A percentile compares a stretch with the other conserved stretches of the same genome.
Evolutionary conservation across 2,113 vertebrate genomes (phyloP).

Genomic region (Sminthopsis crassicaudata): DNA sequence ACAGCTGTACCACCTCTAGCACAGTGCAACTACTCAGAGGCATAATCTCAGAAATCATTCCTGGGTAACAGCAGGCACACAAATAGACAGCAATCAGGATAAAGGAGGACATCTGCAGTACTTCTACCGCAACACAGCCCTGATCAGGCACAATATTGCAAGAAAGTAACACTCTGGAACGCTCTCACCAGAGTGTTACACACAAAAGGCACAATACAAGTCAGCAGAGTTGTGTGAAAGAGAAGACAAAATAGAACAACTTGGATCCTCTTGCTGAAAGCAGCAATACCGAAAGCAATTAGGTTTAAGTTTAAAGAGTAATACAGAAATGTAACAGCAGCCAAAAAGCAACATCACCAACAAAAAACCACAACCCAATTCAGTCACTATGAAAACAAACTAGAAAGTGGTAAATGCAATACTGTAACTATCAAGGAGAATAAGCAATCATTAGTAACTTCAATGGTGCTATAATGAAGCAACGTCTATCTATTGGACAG

Average conservation of each 20-base stretch:
- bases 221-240: neutral
- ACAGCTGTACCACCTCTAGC: neutral
- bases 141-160: neutral
- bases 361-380: rapidly evolving
- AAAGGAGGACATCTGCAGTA: neutral
- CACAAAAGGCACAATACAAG: neutral
- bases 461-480: rapidly evolving
- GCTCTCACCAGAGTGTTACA: rapidly evolving
- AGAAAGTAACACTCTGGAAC: neutral
- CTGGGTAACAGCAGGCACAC: neutral
- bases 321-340: neutral
- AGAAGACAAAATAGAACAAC: rapidly evolving
- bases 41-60: neutral
- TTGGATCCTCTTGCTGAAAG: neutral
- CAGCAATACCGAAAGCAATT: rapidly evolving
- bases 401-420: neutral
- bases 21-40: neutral
- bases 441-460: rapidly evolving
- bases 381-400: rapidly evolving
- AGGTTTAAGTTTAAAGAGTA: neutral
- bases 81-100: neutral
- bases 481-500: neutral
- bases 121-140: neutral
- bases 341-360: neutral
- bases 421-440: rapidly evolving